These are phyloP conservation scores for Pipistrellus nathusii DNA, from an alignment of 2,797 vertebrate genomes.

Conservation along the genomic window DNA sequence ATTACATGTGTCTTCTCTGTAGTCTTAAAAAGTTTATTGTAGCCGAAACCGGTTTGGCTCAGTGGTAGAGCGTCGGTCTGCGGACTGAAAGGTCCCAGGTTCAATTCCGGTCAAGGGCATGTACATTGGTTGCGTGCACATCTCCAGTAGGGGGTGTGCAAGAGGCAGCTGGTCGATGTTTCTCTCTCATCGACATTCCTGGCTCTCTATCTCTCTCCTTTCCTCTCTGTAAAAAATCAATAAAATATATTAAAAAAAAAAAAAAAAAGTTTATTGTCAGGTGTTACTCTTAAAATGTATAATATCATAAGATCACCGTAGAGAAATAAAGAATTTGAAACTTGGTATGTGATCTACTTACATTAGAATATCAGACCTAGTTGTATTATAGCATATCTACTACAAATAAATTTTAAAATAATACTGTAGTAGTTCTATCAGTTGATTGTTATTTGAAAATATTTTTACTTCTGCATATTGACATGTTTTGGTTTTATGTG, in stretches of 20 bases:
- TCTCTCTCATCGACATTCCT: too few species aligned
- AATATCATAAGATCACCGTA: constrained; percentile 36
- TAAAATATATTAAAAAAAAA: too few species aligned
- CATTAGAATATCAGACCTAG: neutral
- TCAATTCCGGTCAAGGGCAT: too few species aligned
- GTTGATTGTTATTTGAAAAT: neutral
- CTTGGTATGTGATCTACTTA: constrained; percentile 1
- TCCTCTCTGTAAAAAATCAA: too few species aligned
- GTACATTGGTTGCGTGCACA: too few species aligned
- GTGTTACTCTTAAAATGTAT: constrained; percentile 13
- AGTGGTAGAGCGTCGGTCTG: too few species aligned
- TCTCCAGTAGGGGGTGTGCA: too few species aligned
- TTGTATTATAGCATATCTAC: neutral
- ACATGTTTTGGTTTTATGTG: constrained; percentile 64
- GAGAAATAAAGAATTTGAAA: constrained; percentile 45
- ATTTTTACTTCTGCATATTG: constrained; percentile 25
- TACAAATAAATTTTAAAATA: constrained; percentile 27
- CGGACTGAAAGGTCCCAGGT: too few species aligned
- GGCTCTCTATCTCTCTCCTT: too few species aligned
- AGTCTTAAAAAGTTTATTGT: constrained; percentile 53
- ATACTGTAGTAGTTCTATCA: neutral
- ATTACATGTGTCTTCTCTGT: constrained; percentile 35
- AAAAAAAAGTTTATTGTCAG: constrained; percentile 30
- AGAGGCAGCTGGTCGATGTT: too few species aligned
- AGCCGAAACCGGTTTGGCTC: too few species aligned